Evolutionary conservation across 2,888 invertebrate species (phyloP).

Genomic region (Zele albiditarsus): DNA sequence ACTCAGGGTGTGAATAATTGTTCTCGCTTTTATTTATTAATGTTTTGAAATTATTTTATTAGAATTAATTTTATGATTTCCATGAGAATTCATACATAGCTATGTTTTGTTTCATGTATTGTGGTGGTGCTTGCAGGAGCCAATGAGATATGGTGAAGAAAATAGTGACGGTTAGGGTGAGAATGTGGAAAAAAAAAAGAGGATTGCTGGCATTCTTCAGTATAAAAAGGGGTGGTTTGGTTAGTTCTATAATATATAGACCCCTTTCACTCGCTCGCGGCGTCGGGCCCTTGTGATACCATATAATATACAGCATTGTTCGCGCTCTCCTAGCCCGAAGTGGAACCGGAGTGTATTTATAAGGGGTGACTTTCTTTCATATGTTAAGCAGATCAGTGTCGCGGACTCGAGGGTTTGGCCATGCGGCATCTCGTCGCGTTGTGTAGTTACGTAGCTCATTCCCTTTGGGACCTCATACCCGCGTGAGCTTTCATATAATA

Average conservation of each 20-base stretch:
- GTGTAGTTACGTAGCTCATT: constrained; percentile 16
- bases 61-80: constrained; percentile 6
- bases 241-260: constrained; percentile 48
- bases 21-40: constrained; percentile 4
- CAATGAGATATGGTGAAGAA: constrained; percentile 24
- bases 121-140: not conserved
- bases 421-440: constrained; percentile 23
- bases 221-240: constrained; percentile 42
- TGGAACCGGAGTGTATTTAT: constrained; percentile 67
- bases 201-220: not conserved
- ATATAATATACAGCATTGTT: constrained; percentile 70
- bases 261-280: constrained; percentile 54
- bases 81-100: constrained; percentile 8
- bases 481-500: constrained; percentile 19
- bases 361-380: constrained; percentile 68
- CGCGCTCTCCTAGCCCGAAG: constrained; percentile 66
- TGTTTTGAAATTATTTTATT: constrained; percentile 8
- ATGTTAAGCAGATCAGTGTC: constrained; percentile 70
- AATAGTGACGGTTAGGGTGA: constrained; percentile 14
- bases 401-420: constrained; percentile 39
- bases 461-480: constrained; percentile 29
- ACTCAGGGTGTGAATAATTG: not conserved
- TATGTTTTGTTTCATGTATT: not conserved
- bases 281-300: constrained; percentile 63
- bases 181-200: constrained; percentile 37